Base-by-base conservation (phyloP, 1,140 invertebrate genomes). In the Pseudomyrmex gracilis region DNA sequence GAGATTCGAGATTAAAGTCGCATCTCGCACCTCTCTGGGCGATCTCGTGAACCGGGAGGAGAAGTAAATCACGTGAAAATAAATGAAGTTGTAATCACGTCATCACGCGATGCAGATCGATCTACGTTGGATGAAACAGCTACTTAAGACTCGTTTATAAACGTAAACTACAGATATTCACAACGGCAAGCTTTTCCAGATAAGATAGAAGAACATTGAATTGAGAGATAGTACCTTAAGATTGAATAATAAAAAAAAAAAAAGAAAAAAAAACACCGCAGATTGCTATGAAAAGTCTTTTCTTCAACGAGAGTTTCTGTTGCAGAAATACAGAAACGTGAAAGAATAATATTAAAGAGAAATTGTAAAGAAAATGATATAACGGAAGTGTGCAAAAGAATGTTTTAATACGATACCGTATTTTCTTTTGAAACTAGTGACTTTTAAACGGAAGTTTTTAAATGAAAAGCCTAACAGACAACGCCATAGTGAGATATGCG, bases 31-130 rank as follows among this genome's bases (percentile, higher is more conserved):
- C 61, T 22, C n/a, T 55, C 0, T 1, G 20, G 45, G n/a, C 74
- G 15, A 80, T 7, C 53, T 66, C 17, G 4, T 70, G 70, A 57
- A 22, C 24, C 47, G 45, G 12, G 45, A 34, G 34, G 34, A 34
- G 5, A 34, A 34, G 43, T 71, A 58, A 80, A 58, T 80, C 66
- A 58, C 34, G 64, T 57, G 43, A 53, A 53, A 57, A 78, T 80
- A 58, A 71, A 80, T 71, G 76, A 80, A 80, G 43, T 58, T 80
- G 76, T 80, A 80, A 80, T 80, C 20, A 24, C 67, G 34, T 77
- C 74, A 67, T 55, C 74, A 34, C 34, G 17, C 55, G n/a, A n/a
- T 58, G 43, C 34, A 58, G 66, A 80, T 80, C 45, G 76, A 80
- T 80, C 53, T 70, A 8, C n/a, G 61, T 67, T 57, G 64, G 12